These are phyloP conservation scores for Seriola rivoliana DNA, from an alignment of 2,113 vertebrate genomes.

Conservation along the genomic window DNA sequence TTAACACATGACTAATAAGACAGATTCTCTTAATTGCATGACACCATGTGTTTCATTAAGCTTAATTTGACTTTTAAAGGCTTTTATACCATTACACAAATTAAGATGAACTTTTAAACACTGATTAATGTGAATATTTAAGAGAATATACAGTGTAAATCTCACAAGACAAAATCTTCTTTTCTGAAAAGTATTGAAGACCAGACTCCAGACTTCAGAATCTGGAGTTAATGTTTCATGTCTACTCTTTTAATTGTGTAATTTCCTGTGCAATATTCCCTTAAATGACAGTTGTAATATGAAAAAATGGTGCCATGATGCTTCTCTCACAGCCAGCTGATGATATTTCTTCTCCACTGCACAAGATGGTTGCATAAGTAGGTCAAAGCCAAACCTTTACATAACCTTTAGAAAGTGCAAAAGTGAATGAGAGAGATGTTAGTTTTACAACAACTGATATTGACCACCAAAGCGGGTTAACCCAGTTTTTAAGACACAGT, in stretches of 20 bases:
- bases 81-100: background rate
- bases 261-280: background rate
- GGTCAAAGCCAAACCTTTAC: constrained; percentile 34
- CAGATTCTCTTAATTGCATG: background rate
- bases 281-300: constrained; percentile 1
- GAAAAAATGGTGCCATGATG: background rate
- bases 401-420: constrained; percentile 30
- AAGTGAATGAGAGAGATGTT: constrained; percentile 24
- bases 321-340: background rate
- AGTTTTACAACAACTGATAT: constrained; percentile 6
- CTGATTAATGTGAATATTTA: background rate
- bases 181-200: background rate
- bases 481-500: constrained; percentile 44
- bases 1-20: constrained; percentile 2
- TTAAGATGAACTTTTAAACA: background rate
- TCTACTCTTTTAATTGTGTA: background rate
- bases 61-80: constrained; percentile 5
- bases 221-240: background rate
- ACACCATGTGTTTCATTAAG: background rate
- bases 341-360: background rate
- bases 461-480: constrained; percentile 41
- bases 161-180: background rate
- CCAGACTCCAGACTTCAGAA: background rate
- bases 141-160: background rate
- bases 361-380: background rate